Base-by-base conservation (phyloP, 2,888 invertebrate species). In the Heliconius cydno region DNA sequence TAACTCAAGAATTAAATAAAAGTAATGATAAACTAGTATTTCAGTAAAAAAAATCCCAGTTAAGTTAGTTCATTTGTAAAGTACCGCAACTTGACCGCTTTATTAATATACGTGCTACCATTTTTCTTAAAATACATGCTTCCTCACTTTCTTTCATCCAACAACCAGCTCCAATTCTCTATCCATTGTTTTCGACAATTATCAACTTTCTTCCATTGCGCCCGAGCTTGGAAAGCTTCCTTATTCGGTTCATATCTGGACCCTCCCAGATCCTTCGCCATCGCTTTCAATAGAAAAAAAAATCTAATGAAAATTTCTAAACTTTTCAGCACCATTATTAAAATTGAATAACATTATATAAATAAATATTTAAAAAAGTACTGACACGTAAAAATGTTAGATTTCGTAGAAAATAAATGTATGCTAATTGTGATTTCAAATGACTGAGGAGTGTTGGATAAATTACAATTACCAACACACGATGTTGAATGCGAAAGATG, bases 201-300 rank as follows among this genome's bases (percentile, higher is more conserved):
- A 9, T 94, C 94, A n/a, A 86, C 87, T 83, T 94, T 95, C 83
- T 90, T 89, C 93, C 93, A 93, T 81, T 95, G 94, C 7, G 94
- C 93, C 38, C 95, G 87, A 91, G 93, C 92, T 83, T 94, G 94
- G 80, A 95, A 94, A 3, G 92, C 92, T 83, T 95, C 94, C 13
- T 89, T 93, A 84, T 92, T 95, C 2, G 92, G 90, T 79, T 94
- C 94, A 80, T 85, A 92, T 83, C 92, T 92, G 3, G 80, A 68
- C 10, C 77, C 73, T 34, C 83, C 83, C 1, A 70, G 73, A 25
- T 89, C 89, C 80, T 89, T 90, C 46, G 89, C 88, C 92, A 87
- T 87, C 70, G 68, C 79, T 77, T 28, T 66, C 19, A 60, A 66
- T 19, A 60, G n/a, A 67, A 67, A 67, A 60, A 72, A 52, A 30